Evolutionary conservation across 2,888 invertebrate species (phyloP), one percentile per base, ranked within the genome.

Genomic region (Eurytoma adleriae): DNA sequence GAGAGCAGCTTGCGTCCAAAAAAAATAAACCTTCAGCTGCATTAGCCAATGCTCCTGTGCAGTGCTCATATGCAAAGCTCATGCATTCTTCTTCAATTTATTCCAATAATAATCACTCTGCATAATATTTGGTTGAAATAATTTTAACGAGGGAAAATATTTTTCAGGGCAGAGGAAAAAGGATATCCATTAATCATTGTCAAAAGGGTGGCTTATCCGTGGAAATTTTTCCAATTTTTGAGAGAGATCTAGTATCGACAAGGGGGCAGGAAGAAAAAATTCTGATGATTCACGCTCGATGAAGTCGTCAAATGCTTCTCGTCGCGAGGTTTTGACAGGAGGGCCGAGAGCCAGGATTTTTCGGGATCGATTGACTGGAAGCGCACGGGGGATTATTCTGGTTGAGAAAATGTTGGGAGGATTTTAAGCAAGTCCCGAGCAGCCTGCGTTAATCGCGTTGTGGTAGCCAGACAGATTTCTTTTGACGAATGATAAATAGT

Each of bases 401-500:
- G 66, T 78, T 72, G 80, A 78, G 67, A 77, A 57, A 76, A 80
- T 68, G 79, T 61, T 66, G 24, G 66, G 69, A 78, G 56, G 69
- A 69, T 73, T 72, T 52, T 20, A 2, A 20, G 50, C 50, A 3
- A 30, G 40, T 20, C 20, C 50, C 16, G 56, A 7, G n/a, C 57
- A 30, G 16, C 54, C 20, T 57, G 61, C 54, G 20, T 79, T 71
- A 69, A 56, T 62, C 59, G 54, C 40, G n/a, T 70, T 78, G 48
- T 82, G 76, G 82, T 83, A 83, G 83, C 81, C 57, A 67, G 77
- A 83, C 76, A 77, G 80, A 81, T 83, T 83, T 83, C 82, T 76
- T 81, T 82, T 83, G 77, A 76, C 68, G 78, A 78, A 84, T 83
- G 85, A 84, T 85, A 82, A 82, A 84, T 84, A 80, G 13, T 18